These are phyloP conservation scores for Lytechinus variegatus DNA, from an alignment of 35 echinoderm and acorn worm species.

Conservation along the genomic window DNA sequence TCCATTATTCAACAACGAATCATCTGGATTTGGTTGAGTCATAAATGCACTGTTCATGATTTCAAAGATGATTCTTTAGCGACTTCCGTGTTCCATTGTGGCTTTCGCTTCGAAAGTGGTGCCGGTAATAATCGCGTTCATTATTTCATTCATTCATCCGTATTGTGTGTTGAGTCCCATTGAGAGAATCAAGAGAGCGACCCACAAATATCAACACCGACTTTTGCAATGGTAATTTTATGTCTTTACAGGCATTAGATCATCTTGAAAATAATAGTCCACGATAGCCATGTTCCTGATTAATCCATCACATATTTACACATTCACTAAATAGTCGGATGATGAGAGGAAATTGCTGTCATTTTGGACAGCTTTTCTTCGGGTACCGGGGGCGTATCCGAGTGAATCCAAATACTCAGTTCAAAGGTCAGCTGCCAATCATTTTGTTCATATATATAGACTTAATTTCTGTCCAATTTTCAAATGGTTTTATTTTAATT, in stretches of 20 bases:
- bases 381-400: slow-evolving; percentile 34
- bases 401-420: neutral
- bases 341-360: neutral
- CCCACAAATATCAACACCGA: neutral
- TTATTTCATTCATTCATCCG: neutral
- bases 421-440: slow-evolving; percentile 9
- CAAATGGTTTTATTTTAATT: neutral
- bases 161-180: neutral
- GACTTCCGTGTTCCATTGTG: slow-evolving; percentile 44
- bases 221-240: neutral
- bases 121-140: neutral
- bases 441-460: neutral
- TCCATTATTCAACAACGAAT: slow-evolving; percentile 33
- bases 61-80: neutral
- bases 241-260: neutral
- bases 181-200: neutral
- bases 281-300: neutral
- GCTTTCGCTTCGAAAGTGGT: neutral
- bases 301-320: slow-evolving; percentile 13
- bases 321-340: neutral
- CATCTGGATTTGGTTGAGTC: neutral
- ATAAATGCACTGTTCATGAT: slow-evolving; percentile 39
- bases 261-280: neutral
- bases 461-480: neutral
- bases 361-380: neutral